Percentiles rank a stretch among this genome's conserved stretches.
Evolutionary conservation across 35 echinoderm and acorn worm species (phyloP).

Genomic region (Ophiothrix spiculata): DNA sequence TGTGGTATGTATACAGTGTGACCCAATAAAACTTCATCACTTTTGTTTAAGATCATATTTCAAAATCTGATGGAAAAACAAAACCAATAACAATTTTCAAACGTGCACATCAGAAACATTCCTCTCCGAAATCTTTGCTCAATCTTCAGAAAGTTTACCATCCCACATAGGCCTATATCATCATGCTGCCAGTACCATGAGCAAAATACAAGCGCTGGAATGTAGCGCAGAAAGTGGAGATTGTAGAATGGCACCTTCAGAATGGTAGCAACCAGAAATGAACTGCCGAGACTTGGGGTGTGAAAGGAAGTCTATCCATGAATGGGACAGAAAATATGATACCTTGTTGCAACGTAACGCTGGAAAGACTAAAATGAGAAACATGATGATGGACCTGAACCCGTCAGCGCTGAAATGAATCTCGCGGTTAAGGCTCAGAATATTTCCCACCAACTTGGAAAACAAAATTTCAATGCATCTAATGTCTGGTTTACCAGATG

Average conservation of each 20-base stretch:
- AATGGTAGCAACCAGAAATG: constrained; percentile 7
- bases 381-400: not conserved
- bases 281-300: constrained; percentile 5
- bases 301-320: constrained; percentile 21
- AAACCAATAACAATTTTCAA: too few relatives aligned
- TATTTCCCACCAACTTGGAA: not conserved
- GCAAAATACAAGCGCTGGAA: constrained; percentile 7
- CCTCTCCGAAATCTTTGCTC: too few relatives aligned
- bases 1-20: too few relatives aligned
- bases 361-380: constrained; percentile 24
- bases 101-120: too few relatives aligned
- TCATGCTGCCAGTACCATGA: too few relatives aligned
- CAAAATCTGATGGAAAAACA: too few relatives aligned
- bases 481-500: not conserved
- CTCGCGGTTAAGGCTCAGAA: not conserved
- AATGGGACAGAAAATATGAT: constrained; percentile 22
- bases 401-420: constrained; percentile 14
- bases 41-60: too few relatives aligned
- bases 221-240: constrained; percentile 3
- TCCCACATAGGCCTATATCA: too few relatives aligned
- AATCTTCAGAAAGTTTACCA: too few relatives aligned
- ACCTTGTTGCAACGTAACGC: not conserved
- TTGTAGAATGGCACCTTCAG: constrained; percentile 20
- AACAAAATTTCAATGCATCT: not conserved
- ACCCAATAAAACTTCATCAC: too few relatives aligned